Conservation (phyloP, 2,113 vertebrate genomes). For the Menura novaehollandiae region DNA sequence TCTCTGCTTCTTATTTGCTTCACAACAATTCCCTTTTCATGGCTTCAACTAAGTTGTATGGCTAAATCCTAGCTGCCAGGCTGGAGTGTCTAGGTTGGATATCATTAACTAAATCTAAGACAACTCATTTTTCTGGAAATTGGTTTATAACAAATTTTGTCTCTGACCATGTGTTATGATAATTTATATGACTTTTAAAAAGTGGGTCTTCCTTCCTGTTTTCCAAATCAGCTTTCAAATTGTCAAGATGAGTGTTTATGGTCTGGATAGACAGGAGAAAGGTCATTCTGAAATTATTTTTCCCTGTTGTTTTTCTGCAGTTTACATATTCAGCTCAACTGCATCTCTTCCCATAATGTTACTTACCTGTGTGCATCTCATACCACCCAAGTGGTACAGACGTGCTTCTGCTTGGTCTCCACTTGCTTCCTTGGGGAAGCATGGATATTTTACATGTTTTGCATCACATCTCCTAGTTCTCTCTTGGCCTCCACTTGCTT, state of each 20-base stretch:
- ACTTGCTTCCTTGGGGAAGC: not conserved
- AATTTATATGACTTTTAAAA: not conserved
- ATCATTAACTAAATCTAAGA: not conserved
- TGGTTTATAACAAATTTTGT: not conserved
- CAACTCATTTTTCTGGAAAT: not conserved
- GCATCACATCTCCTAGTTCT: not conserved
- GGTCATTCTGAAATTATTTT: not conserved
- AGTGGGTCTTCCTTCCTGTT: not conserved
- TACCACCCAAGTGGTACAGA: not conserved
- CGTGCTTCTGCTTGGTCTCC: not conserved
- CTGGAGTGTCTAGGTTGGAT: not conserved
- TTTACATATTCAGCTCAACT: not conserved
- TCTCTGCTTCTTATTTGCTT: not conserved
- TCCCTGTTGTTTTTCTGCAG: not conserved
- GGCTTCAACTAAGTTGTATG: not conserved
- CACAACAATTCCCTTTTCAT: not conserved
- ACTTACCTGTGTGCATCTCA: not conserved
- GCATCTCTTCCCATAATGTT: not conserved
- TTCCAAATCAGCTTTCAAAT: not conserved
- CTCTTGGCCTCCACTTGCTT: too few relatives aligned
- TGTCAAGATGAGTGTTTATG: not conserved
- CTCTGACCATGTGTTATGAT: not conserved
- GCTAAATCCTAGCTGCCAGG: not conserved
- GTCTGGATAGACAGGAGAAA: not conserved
- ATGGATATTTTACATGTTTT: not conserved